Evolutionary conservation across 2,888 invertebrate genomes (phyloP), one percentile per base, ranked within the genome.

Genomic region (Dorcus parallelipipedus): DNA sequence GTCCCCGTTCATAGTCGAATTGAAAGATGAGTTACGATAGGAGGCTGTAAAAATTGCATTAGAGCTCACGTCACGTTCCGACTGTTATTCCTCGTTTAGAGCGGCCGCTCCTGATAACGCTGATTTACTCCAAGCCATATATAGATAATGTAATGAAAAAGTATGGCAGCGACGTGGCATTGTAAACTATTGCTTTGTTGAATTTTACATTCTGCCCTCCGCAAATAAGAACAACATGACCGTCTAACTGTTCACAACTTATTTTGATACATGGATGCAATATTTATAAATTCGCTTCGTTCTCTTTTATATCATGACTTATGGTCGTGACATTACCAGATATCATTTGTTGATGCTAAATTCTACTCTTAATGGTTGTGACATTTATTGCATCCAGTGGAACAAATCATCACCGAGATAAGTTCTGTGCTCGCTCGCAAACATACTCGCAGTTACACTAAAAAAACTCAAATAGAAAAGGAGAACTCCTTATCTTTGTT

Each of bases 111-210:
- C 67, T 73, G 78, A 77, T 77, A 77, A 77, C 76, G 72, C 73
- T 76, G 77, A 77, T 77, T 77, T 77, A 77, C 76, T 76, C 72
- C 72, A 68, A 64, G 71, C 71, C 73, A 76, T 74, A 76, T 76
- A 76, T 76, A 77, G 76, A 78, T 77, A 78, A 77, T 76, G 75
- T 78, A 77, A 78, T 78, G 77, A 76, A 77, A 77, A 78, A 76
- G 76, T 77, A 78, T 76, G 67, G 73, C 67, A 55, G 62, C 62
- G 60, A 74, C 78, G 77, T 77, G 78, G 69, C 69, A 49, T 54
- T 40, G 33, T 48, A 54, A 38, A 54, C 54, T 54, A 54, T 54
- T 42, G 17, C 41, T 47, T 49, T 49, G 40, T 48, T 54, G 49
- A 54, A 54, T 54, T 54, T 54, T 54, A 40, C 54, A 54, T 54